A percentile compares a stretch with the other conserved stretches of the same genome.
phyloP scores from a whole-genome alignment of 2,113 vertebrate species.

The Pionites leucogaster region DNA sequence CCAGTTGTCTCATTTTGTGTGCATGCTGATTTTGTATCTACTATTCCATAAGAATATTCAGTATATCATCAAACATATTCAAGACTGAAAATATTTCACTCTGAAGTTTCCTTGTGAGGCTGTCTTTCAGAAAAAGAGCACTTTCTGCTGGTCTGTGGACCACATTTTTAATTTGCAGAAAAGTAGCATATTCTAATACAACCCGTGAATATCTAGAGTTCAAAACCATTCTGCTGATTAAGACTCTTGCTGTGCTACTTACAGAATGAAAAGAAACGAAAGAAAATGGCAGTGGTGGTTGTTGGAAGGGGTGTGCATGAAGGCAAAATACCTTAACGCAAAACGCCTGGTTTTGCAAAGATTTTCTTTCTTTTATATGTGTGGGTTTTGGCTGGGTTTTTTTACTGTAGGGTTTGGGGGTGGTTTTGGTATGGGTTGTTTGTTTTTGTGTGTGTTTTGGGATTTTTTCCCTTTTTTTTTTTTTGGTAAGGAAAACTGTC shows the following conservation, averaged over 20 bases:
- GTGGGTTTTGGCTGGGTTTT: background rate
- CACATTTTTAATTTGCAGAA: background rate
- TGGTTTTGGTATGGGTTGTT: background rate
- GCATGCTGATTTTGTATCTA: background rate
- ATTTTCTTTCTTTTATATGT: background rate
- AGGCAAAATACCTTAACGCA: background rate
- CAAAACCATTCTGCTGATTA: background rate
- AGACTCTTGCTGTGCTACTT: background rate
- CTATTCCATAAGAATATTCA: background rate
- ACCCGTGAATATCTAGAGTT: background rate
- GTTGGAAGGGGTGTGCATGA: background rate
- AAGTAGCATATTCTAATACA: background rate
- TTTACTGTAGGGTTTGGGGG: background rate
- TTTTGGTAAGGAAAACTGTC: slow-evolving; percentile 27
- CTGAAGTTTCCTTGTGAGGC: background rate
- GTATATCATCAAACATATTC: background rate
- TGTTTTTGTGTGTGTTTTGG: rapidly evolving
- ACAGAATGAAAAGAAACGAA: background rate
- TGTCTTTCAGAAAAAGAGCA: background rate
- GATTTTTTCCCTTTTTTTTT: background rate
- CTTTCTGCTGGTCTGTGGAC: background rate
- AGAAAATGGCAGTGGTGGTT: background rate
- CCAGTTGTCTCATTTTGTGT: background rate
- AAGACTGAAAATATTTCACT: background rate
- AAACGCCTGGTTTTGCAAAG: background rate